These are phyloP conservation scores for Neria commutata DNA, from an alignment of 2,888 invertebrate species.

Conservation along the genomic window DNA sequence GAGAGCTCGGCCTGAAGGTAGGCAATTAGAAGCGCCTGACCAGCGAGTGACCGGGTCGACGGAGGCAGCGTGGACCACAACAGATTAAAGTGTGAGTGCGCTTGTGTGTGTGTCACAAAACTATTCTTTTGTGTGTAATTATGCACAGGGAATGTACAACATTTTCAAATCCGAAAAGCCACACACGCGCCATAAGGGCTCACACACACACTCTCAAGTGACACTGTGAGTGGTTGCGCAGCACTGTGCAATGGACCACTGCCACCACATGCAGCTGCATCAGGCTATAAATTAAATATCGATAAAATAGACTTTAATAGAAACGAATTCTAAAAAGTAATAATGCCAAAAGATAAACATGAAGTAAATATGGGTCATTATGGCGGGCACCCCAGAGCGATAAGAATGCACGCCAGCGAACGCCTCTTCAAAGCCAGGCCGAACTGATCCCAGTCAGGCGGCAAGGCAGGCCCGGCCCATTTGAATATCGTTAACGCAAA, in stretches of 20 bases:
- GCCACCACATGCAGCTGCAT: too few relatives aligned
- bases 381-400: neutral
- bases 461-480: too few relatives aligned
- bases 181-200: neutral
- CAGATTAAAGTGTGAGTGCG: too few relatives aligned
- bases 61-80: neutral
- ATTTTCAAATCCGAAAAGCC: neutral
- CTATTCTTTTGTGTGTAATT: neutral
- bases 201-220: too few relatives aligned
- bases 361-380: neutral
- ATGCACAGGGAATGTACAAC: neutral
- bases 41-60: too few relatives aligned
- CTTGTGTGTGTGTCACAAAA: neutral
- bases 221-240: too few relatives aligned
- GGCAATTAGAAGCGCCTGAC: neutral
- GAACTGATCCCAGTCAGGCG: too few relatives aligned
- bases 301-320: neutral
- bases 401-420: neutral
- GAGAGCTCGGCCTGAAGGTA: too few relatives aligned
- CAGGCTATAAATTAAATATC: neutral
- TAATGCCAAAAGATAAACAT: neutral
- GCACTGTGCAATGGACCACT: too few relatives aligned
- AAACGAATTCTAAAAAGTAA: neutral
- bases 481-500: too few relatives aligned
- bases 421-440: too few relatives aligned